Evolutionary conservation across 2,888 invertebrate genomes (phyloP).

Genomic region (Odontocolon sp.): DNA sequence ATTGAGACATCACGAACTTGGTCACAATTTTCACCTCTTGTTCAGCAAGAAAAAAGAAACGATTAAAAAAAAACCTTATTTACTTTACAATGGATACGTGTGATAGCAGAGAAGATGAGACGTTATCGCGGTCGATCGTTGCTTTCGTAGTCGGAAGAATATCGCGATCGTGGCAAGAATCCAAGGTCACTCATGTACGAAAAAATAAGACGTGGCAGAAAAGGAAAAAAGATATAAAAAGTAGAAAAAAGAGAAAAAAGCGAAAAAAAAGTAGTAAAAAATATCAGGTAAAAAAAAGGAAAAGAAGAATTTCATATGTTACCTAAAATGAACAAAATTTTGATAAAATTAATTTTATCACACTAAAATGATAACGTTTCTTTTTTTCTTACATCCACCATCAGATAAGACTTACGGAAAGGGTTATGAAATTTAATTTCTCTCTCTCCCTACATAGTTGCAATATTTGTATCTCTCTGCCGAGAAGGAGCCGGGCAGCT

Average conservation of each 20-base stretch:
- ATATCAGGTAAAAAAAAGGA: conserved; percentile 30
- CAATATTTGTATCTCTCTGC: too few relatives aligned
- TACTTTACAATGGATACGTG: neutral
- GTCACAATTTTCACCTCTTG: too few relatives aligned
- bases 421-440: too few relatives aligned
- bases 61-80: neutral
- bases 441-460: too few relatives aligned
- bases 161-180: conserved; percentile 60
- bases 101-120: conserved; percentile 11
- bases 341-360: too few relatives aligned
- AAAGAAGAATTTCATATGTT: too few relatives aligned
- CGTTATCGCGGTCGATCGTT: conserved; percentile 41
- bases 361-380: too few relatives aligned
- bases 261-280: neutral
- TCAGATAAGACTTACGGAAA: too few relatives aligned
- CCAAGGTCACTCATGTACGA: conserved; percentile 58
- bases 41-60: too few relatives aligned
- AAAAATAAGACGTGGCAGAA: conserved; percentile 24
- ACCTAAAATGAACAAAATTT: too few relatives aligned
- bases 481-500: neutral
- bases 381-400: too few relatives aligned
- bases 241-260: neutral
- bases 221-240: neutral
- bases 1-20: too few relatives aligned
- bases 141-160: conserved; percentile 29